Conservation (phyloP, 2,797 vertebrate genomes). For the Acrossocheilus fasciatus region DNA sequence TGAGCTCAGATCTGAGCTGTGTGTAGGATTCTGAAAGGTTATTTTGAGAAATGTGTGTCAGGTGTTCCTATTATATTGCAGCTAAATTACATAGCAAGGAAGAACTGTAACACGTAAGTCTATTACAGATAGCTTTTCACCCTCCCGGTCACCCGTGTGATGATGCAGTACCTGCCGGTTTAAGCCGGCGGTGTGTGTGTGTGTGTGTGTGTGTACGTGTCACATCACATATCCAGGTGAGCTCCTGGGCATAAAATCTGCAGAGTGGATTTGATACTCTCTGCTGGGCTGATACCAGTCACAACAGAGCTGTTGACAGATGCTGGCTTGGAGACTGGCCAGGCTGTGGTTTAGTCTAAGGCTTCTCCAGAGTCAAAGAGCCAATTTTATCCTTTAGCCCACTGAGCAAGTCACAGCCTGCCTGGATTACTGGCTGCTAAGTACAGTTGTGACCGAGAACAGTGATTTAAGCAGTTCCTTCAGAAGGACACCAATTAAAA, state of each 20-base stretch:
- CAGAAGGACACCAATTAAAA: conserved; percentile 37
- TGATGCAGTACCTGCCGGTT: neutral
- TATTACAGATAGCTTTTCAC: conserved; percentile 4
- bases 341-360: conserved; percentile 72
- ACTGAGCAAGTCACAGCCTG: conserved; percentile 72
- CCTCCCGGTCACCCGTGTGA: neutral
- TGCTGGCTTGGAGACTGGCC: conserved; percentile 66
- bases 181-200: neutral
- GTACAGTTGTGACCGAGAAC: conserved; percentile 22
- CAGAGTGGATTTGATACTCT: conserved; percentile 67
- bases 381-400: conserved; percentile 71
- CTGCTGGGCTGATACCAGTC: conserved; percentile 70
- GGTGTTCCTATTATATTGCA: conserved; percentile 4
- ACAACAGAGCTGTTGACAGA: conserved; percentile 69
- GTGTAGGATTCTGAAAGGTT: conserved; percentile 12
- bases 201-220: conserved; percentile 26
- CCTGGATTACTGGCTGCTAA: conserved; percentile 50
- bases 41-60: conserved; percentile 11
- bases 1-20: neutral
- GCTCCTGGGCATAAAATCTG: conserved; percentile 37
- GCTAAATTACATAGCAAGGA: conserved; percentile 16
- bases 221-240: conserved; percentile 22
- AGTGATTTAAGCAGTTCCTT: conserved; percentile 31
- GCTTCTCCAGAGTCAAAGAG: conserved; percentile 73
- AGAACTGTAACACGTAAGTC: neutral